These are phyloP conservation scores for Drosophila mulleri DNA, from an alignment of 2,888 invertebrate species.

Conservation along the genomic window DNA sequence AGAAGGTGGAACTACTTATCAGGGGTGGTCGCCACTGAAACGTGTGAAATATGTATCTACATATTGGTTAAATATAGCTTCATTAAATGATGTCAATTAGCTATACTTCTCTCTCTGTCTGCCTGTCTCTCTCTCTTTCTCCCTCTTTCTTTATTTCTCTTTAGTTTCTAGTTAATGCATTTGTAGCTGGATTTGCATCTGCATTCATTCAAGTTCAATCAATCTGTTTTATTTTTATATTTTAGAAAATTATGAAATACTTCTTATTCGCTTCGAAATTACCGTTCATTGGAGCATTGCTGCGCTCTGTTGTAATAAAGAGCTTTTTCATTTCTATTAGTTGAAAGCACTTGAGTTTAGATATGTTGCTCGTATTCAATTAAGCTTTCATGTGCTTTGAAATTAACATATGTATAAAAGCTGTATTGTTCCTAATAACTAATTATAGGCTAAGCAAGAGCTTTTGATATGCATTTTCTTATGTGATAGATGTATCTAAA, in stretches of 20 bases:
- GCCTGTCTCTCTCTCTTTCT: background rate
- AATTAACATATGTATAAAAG: background rate
- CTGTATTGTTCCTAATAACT: background rate
- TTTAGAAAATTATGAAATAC: too few species aligned
- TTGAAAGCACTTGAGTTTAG: background rate
- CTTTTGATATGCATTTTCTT: background rate
- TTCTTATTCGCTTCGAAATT: too few species aligned
- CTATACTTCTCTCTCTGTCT: background rate
- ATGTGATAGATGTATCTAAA: background rate
- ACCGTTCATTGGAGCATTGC: too few species aligned
- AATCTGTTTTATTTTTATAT: too few species aligned
- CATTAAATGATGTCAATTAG: background rate
- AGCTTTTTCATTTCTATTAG: background rate
- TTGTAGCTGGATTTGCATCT: background rate
- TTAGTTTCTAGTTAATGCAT: too few species aligned
- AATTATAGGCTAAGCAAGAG: background rate
- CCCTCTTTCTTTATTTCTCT: background rate
- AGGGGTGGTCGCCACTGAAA: constrained; percentile 1
- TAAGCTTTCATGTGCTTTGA: background rate
- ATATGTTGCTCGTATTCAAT: too few species aligned
- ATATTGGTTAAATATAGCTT: background rate
- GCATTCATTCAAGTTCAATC: background rate
- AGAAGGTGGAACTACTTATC: constrained; percentile 15
- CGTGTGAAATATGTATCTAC: background rate
- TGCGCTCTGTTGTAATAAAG: background rate